Evolutionary conservation across 2,797 vertebrate genomes (phyloP).

Genomic region (Clarias pachynema): DNA sequence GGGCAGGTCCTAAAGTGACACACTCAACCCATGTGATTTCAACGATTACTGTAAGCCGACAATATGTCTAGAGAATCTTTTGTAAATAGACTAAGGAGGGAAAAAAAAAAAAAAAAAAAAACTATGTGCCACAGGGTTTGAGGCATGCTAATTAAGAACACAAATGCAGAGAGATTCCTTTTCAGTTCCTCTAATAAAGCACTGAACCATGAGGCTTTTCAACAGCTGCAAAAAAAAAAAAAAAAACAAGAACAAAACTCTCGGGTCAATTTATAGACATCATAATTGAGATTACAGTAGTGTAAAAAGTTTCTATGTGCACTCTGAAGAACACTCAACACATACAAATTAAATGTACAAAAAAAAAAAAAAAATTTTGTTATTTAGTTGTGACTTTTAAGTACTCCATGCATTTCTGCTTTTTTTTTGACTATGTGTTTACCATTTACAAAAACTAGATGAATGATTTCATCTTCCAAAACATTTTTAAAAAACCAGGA

Average conservation of each 20-base stretch:
- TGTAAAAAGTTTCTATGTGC: background rate
- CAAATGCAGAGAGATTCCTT: background rate
- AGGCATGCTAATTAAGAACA: conserved; percentile 14
- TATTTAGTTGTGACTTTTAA: background rate
- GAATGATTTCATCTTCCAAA: background rate
- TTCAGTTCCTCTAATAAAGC: conserved; percentile 38
- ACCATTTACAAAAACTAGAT: background rate
- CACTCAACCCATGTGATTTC: background rate
- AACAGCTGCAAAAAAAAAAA: conserved; percentile 21
- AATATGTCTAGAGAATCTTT: background rate
- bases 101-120: background rate
- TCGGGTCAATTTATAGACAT: conserved; percentile 36
- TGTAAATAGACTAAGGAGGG: background rate
- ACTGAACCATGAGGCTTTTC: background rate
- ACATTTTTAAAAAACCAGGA: background rate
- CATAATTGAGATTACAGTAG: conserved; percentile 58
- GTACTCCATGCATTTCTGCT: background rate
- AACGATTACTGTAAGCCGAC: background rate
- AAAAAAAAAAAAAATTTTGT: too few species aligned
- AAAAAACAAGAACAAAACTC: background rate
- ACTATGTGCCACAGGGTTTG: background rate
- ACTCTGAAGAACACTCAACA: too few species aligned
- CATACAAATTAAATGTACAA: too few species aligned
- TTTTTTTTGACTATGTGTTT: too few species aligned
- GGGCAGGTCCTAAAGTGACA: background rate